These are phyloP conservation scores for Heterocephalus glaber DNA, from an alignment of 2,113 vertebrate species.

Conservation along the genomic window DNA sequence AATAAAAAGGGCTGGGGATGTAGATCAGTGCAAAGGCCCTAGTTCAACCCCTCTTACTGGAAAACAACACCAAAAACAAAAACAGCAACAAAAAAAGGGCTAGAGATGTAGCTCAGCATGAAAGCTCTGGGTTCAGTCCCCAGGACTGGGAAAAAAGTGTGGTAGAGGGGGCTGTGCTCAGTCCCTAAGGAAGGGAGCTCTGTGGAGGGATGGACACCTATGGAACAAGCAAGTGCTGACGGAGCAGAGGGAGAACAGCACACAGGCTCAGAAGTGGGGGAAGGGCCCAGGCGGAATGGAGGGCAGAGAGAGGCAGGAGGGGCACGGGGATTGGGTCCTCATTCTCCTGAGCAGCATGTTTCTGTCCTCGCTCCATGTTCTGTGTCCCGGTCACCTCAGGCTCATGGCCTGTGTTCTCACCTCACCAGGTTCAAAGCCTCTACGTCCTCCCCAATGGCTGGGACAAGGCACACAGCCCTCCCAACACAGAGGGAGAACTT, in stretches of 20 bases:
- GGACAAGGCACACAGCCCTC: too few relatives aligned
- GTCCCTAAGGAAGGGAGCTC: neutral
- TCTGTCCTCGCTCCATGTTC: neutral
- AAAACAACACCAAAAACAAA: neutral
- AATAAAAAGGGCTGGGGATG: neutral
- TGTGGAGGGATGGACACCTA: neutral
- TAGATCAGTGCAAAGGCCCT: neutral
- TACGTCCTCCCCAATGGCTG: too few relatives aligned
- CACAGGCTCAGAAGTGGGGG: neutral
- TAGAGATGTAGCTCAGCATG: neutral
- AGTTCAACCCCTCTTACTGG: neutral
- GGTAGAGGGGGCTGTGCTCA: neutral
- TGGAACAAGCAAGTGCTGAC: neutral
- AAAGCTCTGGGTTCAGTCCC: neutral
- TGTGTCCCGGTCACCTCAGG: neutral
- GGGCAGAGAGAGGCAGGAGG: neutral
- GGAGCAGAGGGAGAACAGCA: neutral
- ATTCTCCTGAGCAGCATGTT: neutral
- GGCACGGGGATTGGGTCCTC: rapidly evolving
- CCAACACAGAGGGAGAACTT: neutral
- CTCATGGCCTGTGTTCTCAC: neutral
- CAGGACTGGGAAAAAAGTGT: neutral
- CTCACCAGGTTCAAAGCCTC: neutral
- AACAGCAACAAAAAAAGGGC: neutral
- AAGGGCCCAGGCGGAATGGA: neutral